Evolutionary conservation across 2,888 invertebrate genomes (phyloP).

Genomic region (Adelognathus sp.): DNA sequence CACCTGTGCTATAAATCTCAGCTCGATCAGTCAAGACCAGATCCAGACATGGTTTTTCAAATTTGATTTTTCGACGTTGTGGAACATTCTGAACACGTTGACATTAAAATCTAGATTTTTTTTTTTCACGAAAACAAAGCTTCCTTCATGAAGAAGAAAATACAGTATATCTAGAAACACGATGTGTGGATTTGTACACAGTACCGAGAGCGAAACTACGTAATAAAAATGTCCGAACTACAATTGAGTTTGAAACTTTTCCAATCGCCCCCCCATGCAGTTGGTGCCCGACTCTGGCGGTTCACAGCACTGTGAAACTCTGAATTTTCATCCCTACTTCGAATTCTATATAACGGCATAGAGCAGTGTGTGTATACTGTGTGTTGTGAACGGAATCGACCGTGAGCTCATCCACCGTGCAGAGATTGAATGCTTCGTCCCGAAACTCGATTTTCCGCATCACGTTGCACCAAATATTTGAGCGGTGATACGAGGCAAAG

Average conservation of each 20-base stretch:
- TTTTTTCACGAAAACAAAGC: not conserved
- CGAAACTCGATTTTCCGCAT: constrained; percentile 32
- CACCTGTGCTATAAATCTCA: too few species aligned
- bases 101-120: too few species aligned
- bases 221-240: not conserved
- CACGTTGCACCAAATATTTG: constrained; percentile 7
- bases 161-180: not conserved
- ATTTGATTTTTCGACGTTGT: too few species aligned
- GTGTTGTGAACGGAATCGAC: not conserved
- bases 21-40: too few species aligned
- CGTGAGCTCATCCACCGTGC: not conserved
- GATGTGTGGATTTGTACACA: constrained; percentile 4
- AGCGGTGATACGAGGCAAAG: not conserved
- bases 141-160: not conserved
- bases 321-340: constrained; percentile 3
- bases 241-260: constrained; percentile 34
- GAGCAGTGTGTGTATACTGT: not conserved
- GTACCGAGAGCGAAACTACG: not conserved
- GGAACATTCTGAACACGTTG: too few species aligned
- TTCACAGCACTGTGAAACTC: not conserved
- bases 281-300: not conserved
- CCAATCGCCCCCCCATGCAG: not conserved
- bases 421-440: not conserved
- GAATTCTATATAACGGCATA: not conserved
- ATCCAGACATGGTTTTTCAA: too few species aligned